Evolutionary conservation across 2,888 invertebrate genomes (phyloP), one percentile per base, ranked within the genome.

Genomic region (Euplagia quadripunctaria): DNA sequence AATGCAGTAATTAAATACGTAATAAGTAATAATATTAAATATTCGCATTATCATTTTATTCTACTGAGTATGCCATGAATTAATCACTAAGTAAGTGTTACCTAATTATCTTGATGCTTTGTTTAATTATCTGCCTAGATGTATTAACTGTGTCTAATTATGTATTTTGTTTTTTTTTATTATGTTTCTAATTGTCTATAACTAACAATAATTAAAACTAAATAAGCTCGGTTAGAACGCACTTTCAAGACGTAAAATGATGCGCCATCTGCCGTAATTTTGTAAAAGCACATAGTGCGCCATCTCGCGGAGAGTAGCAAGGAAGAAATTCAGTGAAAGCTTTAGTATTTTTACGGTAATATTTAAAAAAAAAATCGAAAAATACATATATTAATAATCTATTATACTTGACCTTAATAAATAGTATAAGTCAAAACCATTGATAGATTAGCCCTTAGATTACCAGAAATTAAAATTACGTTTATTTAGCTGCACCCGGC

Each of bases 231-330:
- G 31, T 1, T 31, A 31, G 31, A 7, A 20, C 20, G 2, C 4
- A n/a, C 16, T 20, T n/a, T 14, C 0, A 20, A n/a, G 12, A 5
- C n/a, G 49, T 58, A 31, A 66, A 69, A 63, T 71, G 20, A 46
- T 49, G n/a, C 73, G 74, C 76, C 64, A 75, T 72, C 74, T 77
- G 65, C 65, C 46, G 17, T 70, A 41, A 46, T 20, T 41, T 17
- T 0, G 8, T 16, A 17, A 20, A 42, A 68, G 43, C n/a, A 43
- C 14, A n/a, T 4, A 71, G 43, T 75, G 51, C 78, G 91, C 88
- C 92, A 90, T 90, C 92, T 90, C 52, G 58, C 72, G 89, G 82
- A 49, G 88, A 91, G 88, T 91, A 91, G 92, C 80, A 16, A 20
- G 16, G 31, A 4, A 11, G 16, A 16, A 43, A 46, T 61, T 61